These are phyloP conservation scores for pig (Sus scrofa) DNA, from an alignment of 2,113 vertebrate species.

Conservation along the genomic window DNA sequence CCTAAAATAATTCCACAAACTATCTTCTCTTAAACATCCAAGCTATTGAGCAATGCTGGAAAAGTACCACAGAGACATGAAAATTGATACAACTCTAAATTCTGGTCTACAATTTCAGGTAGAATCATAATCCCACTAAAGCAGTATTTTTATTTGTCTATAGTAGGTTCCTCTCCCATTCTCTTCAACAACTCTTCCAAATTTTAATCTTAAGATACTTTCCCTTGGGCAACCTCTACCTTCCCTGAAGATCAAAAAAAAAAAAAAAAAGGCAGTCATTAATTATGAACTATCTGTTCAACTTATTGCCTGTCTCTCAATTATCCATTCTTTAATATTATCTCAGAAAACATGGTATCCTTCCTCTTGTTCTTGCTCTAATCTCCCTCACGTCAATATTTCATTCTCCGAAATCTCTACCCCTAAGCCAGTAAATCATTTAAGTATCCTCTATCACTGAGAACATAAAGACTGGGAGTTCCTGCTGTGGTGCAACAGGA, in stretches of 20 bases:
- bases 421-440: neutral
- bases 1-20: neutral
- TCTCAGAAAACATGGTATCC: conserved; percentile 5
- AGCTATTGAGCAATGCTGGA: neutral
- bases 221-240: neutral
- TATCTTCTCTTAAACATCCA: conserved; percentile 27
- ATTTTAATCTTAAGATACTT: neutral
- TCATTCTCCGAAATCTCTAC: neutral
- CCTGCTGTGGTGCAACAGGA: too few relatives aligned
- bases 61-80: neutral
- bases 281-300: neutral
- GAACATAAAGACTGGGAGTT: neutral
- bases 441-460: neutral
- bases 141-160: neutral
- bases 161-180: neutral
- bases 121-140: neutral
- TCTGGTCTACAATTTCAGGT: neutral
- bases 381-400: neutral
- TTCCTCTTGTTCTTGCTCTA: conserved; percentile 1
- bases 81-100: conserved; percentile 6
- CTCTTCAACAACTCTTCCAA: conserved; percentile 9
- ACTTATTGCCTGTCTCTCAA: neutral
- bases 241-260: neutral
- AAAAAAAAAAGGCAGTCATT: neutral
- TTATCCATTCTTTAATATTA: neutral